Evolutionary conservation across 53 echinoderm and acorn worm species (phyloP), one percentile per base, ranked within the genome.

Genomic region (Mesocentrotus franciscanus): DNA sequence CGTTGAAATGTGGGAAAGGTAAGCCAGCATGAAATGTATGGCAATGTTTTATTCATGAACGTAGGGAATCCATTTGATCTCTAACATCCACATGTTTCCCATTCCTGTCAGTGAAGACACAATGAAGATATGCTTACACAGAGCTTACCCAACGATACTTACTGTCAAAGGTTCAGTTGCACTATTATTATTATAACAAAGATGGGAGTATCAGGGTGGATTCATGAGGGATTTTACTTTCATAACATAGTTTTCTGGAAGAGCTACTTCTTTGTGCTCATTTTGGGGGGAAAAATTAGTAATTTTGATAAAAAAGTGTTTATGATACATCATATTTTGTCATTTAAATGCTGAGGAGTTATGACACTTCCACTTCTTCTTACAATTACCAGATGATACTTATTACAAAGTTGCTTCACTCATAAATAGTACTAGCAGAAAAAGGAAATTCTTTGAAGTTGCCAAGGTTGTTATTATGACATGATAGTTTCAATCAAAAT

Each of bases 111-210:
- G 8, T 24, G 1, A 22, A 84, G 84, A 24, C 29, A 24, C 57
- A 87, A n/a, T 56, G 58, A 58, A 87, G 58, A 58, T 87, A 58
- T 58, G 87, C 87, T 56, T 29, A n/a, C 81, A 81, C 20, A 81
- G 42, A 58, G 58, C 58, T 57, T 87, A 87, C 57, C 87, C 58
- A 12, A 24, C 27, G 56, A 87, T 27, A n/a, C 87, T n/a, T 56
- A n/a, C 58, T 87, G 87, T 87, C 58, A 58, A 56, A 58, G 20
- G 87, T 87, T 87, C 87, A 87, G 58, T 58, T 87, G 59, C 29
- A 87, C n/a, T 87, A 87, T 87, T 87, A 87, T 87, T 87, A 58
- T 87, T 87, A 87, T 14, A 81, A 42, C 42, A 72, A 81, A 81
- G 76, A 33, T 33, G 13, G 49, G 42, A 33, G 84, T 24, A 84